phyloP scores from a whole-genome alignment of 2,797 vertebrate species.

The Sebastes itinus region DNA sequence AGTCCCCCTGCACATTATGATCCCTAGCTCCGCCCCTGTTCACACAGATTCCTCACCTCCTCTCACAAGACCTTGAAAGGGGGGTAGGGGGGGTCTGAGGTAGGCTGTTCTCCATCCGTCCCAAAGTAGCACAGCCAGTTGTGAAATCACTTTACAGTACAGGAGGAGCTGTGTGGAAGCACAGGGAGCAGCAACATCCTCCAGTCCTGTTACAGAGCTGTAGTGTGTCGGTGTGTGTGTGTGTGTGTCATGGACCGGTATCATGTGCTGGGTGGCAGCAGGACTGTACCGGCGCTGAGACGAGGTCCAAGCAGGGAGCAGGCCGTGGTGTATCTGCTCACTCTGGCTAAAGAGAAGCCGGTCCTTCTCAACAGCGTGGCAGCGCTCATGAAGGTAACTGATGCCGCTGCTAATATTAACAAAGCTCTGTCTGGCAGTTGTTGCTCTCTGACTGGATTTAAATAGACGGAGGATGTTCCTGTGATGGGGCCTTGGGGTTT shows the following conservation, averaged over 20 bases:
- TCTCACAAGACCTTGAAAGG: constrained; percentile 40
- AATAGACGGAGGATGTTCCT: neutral
- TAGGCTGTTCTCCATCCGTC: constrained; percentile 17
- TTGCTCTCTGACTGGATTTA: constrained; percentile 20
- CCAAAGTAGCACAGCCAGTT: constrained; percentile 38
- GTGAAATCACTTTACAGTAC: constrained; percentile 25
- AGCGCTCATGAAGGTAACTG: constrained; percentile 69
- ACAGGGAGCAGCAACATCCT: neutral
- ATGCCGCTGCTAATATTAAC: constrained; percentile 45
- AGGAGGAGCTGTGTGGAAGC: constrained; percentile 10
- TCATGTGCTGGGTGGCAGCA: constrained; percentile 8
- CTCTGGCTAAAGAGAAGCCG: constrained; percentile 60
- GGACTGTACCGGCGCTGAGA: constrained; percentile 15
- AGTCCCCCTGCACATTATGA: constrained; percentile 18
- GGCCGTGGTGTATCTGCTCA: constrained; percentile 35
- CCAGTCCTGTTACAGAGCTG: neutral
- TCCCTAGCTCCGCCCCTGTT: constrained; percentile 34
- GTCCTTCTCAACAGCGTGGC: constrained; percentile 50
- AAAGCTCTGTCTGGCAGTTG: constrained; percentile 3
- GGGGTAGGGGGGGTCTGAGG: neutral
- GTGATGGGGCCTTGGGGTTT: neutral
- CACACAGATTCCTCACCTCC: constrained; percentile 16
- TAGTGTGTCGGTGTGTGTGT: neutral
- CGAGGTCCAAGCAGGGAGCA: constrained; percentile 36
- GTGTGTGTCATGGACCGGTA: constrained; percentile 51